Evolutionary conservation across 23 tunicate genomes (phyloP).

Genomic region (Botrylloides violaceus): DNA sequence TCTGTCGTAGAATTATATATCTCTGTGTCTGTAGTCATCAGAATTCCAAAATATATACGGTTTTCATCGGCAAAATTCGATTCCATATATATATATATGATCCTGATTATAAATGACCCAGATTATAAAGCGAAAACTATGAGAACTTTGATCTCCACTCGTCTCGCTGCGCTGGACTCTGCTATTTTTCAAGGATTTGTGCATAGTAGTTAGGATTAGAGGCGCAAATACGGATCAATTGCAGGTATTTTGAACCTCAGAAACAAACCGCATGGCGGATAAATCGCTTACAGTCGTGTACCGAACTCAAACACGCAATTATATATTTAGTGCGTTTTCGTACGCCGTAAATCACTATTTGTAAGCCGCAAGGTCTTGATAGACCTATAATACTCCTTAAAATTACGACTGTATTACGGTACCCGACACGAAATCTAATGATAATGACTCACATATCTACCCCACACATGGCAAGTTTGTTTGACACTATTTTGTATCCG

Average conservation of each 20-base stretch:
- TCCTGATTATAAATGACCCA: no score
- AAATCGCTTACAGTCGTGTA: constrained; percentile 12
- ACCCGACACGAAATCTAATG: background rate
- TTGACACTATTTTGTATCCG: background rate
- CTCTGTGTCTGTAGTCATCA: no score
- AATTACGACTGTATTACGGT: background rate
- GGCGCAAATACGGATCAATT: background rate
- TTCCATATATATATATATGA: no score
- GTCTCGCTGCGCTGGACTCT: no score
- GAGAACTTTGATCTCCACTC: no score
- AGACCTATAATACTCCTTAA: background rate
- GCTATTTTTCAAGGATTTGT: no score
- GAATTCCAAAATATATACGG: no score
- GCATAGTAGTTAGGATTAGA: background rate
- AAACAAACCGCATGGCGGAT: background rate
- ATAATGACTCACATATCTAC: background rate
- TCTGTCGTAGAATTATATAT: no score
- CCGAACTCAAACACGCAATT: background rate
- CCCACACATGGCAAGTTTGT: background rate
- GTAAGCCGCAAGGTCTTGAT: background rate
- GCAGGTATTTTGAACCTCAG: background rate
- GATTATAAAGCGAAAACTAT: no score
- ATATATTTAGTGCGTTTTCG: constrained; percentile 10
- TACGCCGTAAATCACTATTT: background rate
- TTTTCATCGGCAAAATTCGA: no score